These are phyloP conservation scores for Archaeoteleia sp. DNA, from an alignment of 2,888 invertebrate species.

Conservation along the genomic window DNA sequence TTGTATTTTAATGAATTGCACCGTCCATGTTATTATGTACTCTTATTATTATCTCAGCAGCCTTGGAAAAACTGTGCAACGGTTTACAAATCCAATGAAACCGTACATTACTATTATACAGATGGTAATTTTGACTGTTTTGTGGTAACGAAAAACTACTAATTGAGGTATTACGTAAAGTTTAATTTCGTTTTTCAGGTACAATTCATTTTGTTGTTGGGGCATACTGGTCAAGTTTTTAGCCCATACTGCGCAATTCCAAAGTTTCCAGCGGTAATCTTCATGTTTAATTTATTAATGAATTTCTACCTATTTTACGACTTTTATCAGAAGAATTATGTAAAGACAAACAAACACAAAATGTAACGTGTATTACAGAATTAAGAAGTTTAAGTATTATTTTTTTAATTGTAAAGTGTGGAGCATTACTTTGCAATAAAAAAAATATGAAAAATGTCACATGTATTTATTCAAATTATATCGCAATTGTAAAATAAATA, in stretches of 20 bases:
- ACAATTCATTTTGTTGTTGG: slow-evolving; percentile 80
- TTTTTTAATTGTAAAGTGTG: too few relatives aligned
- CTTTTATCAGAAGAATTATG: slow-evolving; percentile 80
- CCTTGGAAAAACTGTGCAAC: slow-evolving; percentile 77
- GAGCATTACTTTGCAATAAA: too few relatives aligned
- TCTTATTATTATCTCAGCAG: slow-evolving; percentile 81
- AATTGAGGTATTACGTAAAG: too few relatives aligned
- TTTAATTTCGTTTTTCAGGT: slow-evolving; percentile 76
- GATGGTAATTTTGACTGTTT: too few relatives aligned
- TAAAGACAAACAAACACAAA: slow-evolving; percentile 19
- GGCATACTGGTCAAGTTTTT: slow-evolving; percentile 76
- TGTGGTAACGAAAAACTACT: too few relatives aligned
- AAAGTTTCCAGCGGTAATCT: slow-evolving; percentile 74
- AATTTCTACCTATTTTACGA: slow-evolving; percentile 83
- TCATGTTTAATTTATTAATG: slow-evolving; percentile 78
- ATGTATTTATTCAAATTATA: too few relatives aligned
- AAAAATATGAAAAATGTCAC: too few relatives aligned
- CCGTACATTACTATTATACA: slow-evolving; percentile 77
- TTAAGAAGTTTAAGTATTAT: neutral
- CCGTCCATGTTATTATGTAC: slow-evolving; percentile 84
- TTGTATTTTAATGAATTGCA: slow-evolving; percentile 79
- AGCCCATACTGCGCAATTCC: slow-evolving; percentile 77
- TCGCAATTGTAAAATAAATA: neutral
- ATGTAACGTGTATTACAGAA: neutral
- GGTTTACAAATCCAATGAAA: slow-evolving; percentile 78